Base-by-base conservation (phyloP, 2,797 vertebrate species). In the Platyrinchus mystaceus region DNA sequence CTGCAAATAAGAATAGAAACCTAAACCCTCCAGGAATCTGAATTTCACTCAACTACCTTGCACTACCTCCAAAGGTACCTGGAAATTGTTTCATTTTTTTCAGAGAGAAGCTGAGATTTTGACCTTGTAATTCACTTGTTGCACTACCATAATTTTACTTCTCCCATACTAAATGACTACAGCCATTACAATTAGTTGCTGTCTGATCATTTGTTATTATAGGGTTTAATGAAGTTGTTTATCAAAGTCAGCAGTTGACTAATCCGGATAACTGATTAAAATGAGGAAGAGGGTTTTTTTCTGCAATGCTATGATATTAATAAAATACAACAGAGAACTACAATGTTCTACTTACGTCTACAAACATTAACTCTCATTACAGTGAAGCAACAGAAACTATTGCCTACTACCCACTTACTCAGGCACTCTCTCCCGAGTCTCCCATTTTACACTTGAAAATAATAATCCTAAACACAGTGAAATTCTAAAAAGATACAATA, bases 61-160 rank as follows among this genome's bases (percentile, higher is more conserved):
- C 4, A 12, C 14, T 17, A 20, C 32, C 8, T 55, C 47, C 66
- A 37, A 64, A 70, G 27, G 32, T 81, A 76, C 47, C 55, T 79
- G 47, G 47, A 84, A 93, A 73, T 41, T 0, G 16, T 41, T 82
- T 76, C 7, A 32, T 75, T 94, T 94, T 86, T 86, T 84, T 55
- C 75, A 70, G 50, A 75, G 32, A 81, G 30, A 95, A 81, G 49
- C 46, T 20, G 52, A 86, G 66, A 56, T 55, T 41, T 46, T 55
- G 52, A 75, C 39, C 88, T 91, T n/a, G 46, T 69, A 68, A 96
- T 60, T 96, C 82, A 90, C 60, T 85, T 95, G 63, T 82, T 77
- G 37, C 39, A 60, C 44, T 66, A 26, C 23, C 12, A 12, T 84
- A 82, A 93, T 84, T 50, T 76, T 92, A 87, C 58, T 96, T 87